Evolutionary conservation across 2,888 invertebrate species (phyloP).

Genomic region (Formica aserva): DNA sequence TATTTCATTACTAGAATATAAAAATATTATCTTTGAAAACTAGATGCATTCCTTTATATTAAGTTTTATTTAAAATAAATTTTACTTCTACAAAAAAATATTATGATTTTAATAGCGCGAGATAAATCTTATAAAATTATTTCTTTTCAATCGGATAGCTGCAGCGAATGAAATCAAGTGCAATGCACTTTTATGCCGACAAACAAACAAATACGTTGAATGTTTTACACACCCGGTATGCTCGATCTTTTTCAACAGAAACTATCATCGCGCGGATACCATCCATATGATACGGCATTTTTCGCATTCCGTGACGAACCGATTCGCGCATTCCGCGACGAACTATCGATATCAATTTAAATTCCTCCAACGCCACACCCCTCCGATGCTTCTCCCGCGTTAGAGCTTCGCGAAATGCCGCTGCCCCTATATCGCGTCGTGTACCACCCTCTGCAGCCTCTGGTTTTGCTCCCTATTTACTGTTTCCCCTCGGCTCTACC

Average conservation of each 20-base stretch:
- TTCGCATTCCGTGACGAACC: constrained; percentile 65
- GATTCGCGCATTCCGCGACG: constrained; percentile 71
- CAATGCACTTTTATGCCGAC: neutral
- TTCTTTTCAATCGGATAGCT: neutral
- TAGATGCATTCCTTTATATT: neutral
- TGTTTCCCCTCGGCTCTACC: constrained; percentile 76
- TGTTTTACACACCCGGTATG: neutral
- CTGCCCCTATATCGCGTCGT: constrained; percentile 55
- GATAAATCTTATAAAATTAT: neutral
- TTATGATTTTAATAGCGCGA: neutral
- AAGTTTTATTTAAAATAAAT: constrained; percentile 4
- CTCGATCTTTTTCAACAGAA: constrained; percentile 19
- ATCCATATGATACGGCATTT: constrained; percentile 12
- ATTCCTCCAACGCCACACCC: constrained; percentile 72
- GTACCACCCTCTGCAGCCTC: constrained; percentile 45
- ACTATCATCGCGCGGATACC: constrained; percentile 16
- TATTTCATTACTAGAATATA: neutral
- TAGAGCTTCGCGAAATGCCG: constrained; percentile 66
- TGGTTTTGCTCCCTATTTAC: constrained; percentile 79
- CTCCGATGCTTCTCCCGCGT: constrained; percentile 49
- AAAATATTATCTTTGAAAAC: neutral
- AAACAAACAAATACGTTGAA: neutral
- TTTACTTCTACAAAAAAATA: neutral
- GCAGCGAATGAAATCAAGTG: neutral
- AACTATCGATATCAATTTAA: constrained; percentile 79